These are phyloP conservation scores for Carabus problematicus DNA, from an alignment of 2,888 invertebrate genomes.

Conservation along the genomic window DNA sequence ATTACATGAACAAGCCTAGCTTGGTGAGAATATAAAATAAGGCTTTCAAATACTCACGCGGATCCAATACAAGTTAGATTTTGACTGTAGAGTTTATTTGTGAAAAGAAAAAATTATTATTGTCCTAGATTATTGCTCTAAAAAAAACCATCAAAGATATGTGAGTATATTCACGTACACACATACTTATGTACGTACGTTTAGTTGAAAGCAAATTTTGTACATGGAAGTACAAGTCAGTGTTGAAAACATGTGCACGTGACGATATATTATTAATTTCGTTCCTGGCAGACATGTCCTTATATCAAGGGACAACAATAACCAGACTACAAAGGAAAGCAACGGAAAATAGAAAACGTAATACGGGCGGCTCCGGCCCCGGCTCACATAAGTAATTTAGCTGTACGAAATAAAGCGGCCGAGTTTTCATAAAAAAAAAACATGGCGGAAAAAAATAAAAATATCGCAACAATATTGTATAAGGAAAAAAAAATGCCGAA, in stretches of 20 bases:
- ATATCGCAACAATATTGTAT: not conserved
- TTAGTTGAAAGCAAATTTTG: no score
- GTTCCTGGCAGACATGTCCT: not conserved
- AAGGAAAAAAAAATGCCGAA: not conserved
- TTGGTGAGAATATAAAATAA: no score
- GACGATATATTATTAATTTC: conserved; percentile 1
- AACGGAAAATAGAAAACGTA: conserved; percentile 23
- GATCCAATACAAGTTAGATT: no score
- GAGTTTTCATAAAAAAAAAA: conserved; percentile 15
- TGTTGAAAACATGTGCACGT: not conserved
- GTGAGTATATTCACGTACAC: no score
- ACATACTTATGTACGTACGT: no score
- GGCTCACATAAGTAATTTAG: conserved; percentile 32
- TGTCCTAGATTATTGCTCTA: no score
- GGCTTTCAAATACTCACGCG: no score
- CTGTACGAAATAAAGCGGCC: conserved; percentile 7
- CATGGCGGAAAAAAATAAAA: not conserved
- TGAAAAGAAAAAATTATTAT: no score
- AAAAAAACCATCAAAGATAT: no score
- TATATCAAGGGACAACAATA: conserved; percentile 18
- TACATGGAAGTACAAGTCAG: no score
- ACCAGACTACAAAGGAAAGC: not conserved
- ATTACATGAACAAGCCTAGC: no score
- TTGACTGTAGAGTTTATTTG: no score
- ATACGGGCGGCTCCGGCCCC: not conserved